Conservation (phyloP, 2,888 invertebrate species). For the Clostera curtula region DNA sequence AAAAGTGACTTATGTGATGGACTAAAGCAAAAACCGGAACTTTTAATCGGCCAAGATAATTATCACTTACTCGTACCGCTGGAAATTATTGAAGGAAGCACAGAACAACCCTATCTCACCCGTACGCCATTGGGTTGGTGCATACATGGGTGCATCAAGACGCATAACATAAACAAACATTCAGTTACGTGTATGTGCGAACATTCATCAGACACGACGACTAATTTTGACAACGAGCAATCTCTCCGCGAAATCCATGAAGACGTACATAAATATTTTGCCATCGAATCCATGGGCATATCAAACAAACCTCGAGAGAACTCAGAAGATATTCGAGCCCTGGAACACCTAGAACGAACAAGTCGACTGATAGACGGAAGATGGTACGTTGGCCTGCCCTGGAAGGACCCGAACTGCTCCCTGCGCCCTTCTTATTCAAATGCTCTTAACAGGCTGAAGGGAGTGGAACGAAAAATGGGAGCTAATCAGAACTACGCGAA, state of each 20-base stretch:
- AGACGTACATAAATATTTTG: conserved; percentile 1
- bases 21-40: conserved; percentile 22
- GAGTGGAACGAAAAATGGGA: conserved; percentile 15
- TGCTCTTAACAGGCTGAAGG: conserved; percentile 11
- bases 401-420: background rate
- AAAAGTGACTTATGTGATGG: conserved; percentile 6
- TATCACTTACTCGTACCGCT: conserved; percentile 19
- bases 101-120: conserved; percentile 14
- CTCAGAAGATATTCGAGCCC: conserved; percentile 1
- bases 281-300: conserved; percentile 3
- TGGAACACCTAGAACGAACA: conserved; percentile 1
- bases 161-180: background rate
- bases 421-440: conserved; percentile 4
- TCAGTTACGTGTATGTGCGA: background rate
- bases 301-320: conserved; percentile 2
- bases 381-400: conserved; percentile 4
- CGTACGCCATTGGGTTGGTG: conserved; percentile 19
- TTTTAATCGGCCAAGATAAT: conserved; percentile 26
- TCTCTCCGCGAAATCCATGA: conserved; percentile 2
- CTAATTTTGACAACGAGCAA: too few species aligned
- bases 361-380: conserved; percentile 1
- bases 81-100: conserved; percentile 11
- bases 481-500: conserved; percentile 4
- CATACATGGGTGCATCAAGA: conserved; percentile 9
- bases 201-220: too few species aligned